Base-by-base conservation (phyloP, 2,113 vertebrate species). In the Pseudopipra pipra region DNA sequence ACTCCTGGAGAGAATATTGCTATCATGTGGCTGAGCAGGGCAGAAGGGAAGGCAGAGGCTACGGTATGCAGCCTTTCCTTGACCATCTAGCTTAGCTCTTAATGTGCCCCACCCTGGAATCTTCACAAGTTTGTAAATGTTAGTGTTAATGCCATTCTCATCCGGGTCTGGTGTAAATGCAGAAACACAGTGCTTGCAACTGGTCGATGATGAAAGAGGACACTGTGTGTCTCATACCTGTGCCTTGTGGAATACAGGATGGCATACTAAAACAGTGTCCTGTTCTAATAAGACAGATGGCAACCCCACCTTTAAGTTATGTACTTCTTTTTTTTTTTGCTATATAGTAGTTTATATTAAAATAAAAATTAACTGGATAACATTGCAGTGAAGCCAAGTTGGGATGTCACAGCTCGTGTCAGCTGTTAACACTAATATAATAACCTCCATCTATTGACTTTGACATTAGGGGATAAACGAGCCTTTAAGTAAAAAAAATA, bases 321-420 rank as follows among this genome's bases (percentile, higher is more conserved):
- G 85, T 90, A 22, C 67, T 84, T 92, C 95, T 84, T 92, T 91
- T 96, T 84, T 92, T 71, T 95, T 93, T 72, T 85, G 96, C 66
- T 95, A 75, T 94, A 89, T 90, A 88, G 94, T 95, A 94, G 95
- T 75, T 96, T 96, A 87, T 95, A 97, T 96, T 93, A 86, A 96
- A 91, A 97, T 82, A 95, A 93, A 97, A 94, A 83, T 97, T 97
- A 98, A 98, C 98, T 98, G 98, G 98, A 98, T 97, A 97, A 96
- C 94, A 91, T 81, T 89, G 97, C 98, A 97, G 96, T 97, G 96
- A 96, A 95, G 97, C 97, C 96, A 97, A 96, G 93, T 91, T 89
- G 97, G 96, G 95, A 96, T 96, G 88, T 94, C 88, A 94, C 92
- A 95, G 91, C 93, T 89, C 33, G 7, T 85, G 90, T 97, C 94